Percentiles rank a stretch among this genome's conserved stretches.
These are phyloP conservation scores for Temnothorax curvispinosus DNA, from an alignment of 1,140 invertebrate species.

Conservation along the genomic window DNA sequence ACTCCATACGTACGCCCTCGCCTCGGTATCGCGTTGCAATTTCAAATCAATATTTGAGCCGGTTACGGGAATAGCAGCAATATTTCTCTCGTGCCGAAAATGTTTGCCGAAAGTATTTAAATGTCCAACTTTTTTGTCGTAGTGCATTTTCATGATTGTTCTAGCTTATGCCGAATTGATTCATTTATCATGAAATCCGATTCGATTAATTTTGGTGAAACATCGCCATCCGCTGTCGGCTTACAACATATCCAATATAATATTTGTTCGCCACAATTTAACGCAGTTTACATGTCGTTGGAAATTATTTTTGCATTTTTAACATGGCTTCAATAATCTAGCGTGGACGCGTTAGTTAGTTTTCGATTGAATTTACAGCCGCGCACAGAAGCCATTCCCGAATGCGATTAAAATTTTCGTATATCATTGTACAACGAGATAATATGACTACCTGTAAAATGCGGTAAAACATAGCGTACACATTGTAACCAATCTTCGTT, in stretches of 20 bases:
- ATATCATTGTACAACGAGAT: background rate
- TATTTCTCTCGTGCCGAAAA: background rate
- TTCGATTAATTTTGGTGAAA: constrained; percentile 22
- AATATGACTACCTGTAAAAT: background rate
- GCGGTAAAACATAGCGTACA: background rate
- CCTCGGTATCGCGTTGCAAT: constrained; percentile 41
- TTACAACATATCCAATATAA: constrained; percentile 21
- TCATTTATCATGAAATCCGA: constrained; percentile 23
- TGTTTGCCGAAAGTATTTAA: constrained; percentile 14
- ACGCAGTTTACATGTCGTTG: constrained; percentile 7
- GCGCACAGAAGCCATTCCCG: background rate
- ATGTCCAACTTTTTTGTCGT: background rate
- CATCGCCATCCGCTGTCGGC: constrained; percentile 3
- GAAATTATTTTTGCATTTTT: constrained; percentile 57
- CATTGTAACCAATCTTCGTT: background rate
- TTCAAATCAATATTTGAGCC: constrained; percentile 49
- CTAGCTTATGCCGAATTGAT: background rate
- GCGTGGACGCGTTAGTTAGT: constrained; percentile 15
- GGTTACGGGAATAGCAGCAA: background rate
- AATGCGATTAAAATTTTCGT: constrained; percentile 16
- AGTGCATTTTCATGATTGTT: background rate
- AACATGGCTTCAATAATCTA: constrained; percentile 3
- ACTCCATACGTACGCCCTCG: background rate
- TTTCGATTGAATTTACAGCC: constrained; percentile 25
- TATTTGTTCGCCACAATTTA: constrained; percentile 23